These are phyloP conservation scores for Euproctis similis DNA, from an alignment of 2,888 invertebrate species.

Conservation along the genomic window DNA sequence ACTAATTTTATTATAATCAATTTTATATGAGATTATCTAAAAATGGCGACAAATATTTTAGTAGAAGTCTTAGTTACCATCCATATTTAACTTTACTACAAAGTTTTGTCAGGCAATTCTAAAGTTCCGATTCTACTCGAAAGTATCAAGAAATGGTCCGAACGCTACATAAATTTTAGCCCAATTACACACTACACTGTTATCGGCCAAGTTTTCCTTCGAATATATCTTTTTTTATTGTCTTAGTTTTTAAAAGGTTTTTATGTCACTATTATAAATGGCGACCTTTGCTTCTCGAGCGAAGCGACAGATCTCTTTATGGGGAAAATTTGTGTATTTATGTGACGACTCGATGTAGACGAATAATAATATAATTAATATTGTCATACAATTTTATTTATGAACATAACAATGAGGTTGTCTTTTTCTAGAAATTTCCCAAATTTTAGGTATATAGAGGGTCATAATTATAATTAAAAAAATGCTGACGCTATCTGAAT, in stretches of 20 bases:
- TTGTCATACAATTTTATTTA: no score
- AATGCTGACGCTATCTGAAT: no score
- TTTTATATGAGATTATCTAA: no score
- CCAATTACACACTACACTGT: conserved; percentile 53
- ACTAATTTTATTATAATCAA: no score
- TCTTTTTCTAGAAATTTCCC: no score
- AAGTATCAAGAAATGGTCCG: conserved; percentile 24
- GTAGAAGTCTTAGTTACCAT: no score
- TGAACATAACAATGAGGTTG: no score
- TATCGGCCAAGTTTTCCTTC: conserved; percentile 39
- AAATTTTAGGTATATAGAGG: no score
- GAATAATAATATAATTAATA: no score
- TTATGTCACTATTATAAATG: conserved; percentile 38
- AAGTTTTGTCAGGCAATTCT: conserved; percentile 15
- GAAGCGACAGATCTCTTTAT: not conserved
- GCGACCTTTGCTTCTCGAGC: not conserved
- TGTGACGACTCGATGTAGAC: no score
- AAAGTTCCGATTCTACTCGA: conserved; percentile 30
- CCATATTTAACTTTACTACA: conserved; percentile 10
- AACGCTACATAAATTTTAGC: conserved; percentile 44
- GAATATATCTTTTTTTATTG: conserved; percentile 60
- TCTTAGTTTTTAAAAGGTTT: conserved; percentile 60
- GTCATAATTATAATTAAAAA: no score
- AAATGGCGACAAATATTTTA: no score
- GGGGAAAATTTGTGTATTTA: not conserved